phyloP scores from a whole-genome alignment of 2,113 vertebrate species.

The Gavialis gangeticus region DNA sequence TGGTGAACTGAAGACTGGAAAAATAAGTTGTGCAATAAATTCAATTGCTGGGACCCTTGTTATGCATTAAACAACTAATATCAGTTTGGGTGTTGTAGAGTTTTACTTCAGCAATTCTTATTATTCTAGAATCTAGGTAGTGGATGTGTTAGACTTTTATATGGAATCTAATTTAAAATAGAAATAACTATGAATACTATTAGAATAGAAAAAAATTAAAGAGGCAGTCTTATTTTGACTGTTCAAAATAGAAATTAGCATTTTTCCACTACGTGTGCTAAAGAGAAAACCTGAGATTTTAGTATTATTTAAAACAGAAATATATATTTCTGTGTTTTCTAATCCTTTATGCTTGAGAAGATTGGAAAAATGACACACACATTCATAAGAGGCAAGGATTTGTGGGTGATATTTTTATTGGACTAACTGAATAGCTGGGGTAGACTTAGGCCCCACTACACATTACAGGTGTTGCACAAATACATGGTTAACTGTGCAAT shows the following conservation, averaged over 20 bases:
- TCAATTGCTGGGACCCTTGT: not conserved
- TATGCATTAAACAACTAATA: not conserved
- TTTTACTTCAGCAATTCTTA: not conserved
- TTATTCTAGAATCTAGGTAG: not conserved
- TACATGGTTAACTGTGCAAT: too few species aligned
- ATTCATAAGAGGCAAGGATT: not conserved
- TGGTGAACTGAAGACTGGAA: not conserved
- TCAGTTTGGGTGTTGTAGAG: not conserved
- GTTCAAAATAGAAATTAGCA: not conserved
- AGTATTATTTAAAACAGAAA: not conserved
- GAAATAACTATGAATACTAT: not conserved
- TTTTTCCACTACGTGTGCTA: not conserved
- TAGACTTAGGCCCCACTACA: too few species aligned
- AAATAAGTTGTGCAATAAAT: not conserved
- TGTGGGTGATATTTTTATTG: too few species aligned
- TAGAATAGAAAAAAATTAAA: not conserved
- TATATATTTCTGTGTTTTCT: accelerated
- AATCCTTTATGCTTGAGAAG: not conserved
- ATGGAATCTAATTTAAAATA: not conserved
- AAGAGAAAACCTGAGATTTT: not conserved
- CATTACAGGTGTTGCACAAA: too few species aligned
- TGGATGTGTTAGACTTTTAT: not conserved
- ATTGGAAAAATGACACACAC: not conserved
- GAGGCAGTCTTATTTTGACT: not conserved
- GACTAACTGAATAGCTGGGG: too few species aligned